Evolutionary conservation across 2,797 vertebrate species (phyloP), one percentile per base, ranked within the genome.

Genomic region (Loris lydekkerianus): DNA sequence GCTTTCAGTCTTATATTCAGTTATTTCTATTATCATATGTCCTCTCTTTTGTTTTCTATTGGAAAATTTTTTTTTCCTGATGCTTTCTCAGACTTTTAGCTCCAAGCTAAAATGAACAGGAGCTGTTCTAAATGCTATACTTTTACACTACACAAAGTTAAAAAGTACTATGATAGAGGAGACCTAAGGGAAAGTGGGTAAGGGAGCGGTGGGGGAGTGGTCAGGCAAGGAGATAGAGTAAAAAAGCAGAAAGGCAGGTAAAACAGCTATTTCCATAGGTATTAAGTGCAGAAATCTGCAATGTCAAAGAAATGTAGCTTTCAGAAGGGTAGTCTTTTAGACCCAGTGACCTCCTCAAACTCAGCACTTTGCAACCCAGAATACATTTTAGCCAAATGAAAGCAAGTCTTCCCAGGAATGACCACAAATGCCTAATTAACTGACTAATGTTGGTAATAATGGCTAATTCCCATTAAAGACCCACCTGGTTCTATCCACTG

Each of bases 131-230:
- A 93, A 92, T 85, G 75, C n/a, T 13, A 78, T 67, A 40, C 76
- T 78, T 81, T 94, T 67, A 80, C 5, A 65, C 69, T 56, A 69
- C 58, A 34, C 4, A 40, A 80, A 77, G 63, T 81, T 89, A 69
- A 89, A 96, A 96, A 92, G 69, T 70, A 78, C 11, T 40, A 86
- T 89, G 89, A 73, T 1, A 67, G 65, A 63, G 81, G 77, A 94
- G 31, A 97, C 8, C 53, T 3, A 92, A 92, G 23, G 46, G 7
- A 60, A 89, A 81, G 17, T n/a, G 92, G 61, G 61, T 37, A 77
- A 89, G 43, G 25, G 73, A 65, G 53, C 43, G 7, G 61, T 2
- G 67, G n/a, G 46, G 70, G 91, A 85, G 75, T 77, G 63, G 37
- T 29, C 53, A 40, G 72, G 49, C 46, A 73, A 87, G 11, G 23